A percentile compares a stretch with the other conserved stretches of the same genome.
phyloP scores from a whole-genome alignment of 2,113 vertebrate genomes.

The Ceyx cyanopectus region DNA sequence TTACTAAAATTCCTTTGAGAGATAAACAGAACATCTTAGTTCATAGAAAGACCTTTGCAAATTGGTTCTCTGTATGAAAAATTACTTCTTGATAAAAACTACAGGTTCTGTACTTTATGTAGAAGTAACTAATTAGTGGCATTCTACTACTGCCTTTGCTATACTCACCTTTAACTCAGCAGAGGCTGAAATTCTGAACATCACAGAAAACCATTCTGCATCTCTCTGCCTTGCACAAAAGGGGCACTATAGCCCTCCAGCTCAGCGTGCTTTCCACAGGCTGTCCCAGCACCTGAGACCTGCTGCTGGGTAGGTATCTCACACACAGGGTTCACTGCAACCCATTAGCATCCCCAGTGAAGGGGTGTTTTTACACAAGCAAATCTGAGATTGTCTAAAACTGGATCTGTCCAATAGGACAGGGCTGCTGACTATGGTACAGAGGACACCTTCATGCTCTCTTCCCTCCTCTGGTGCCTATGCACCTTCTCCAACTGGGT shows the following conservation, averaged over 20 bases:
- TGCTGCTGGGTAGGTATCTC: not conserved
- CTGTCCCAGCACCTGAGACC: not conserved
- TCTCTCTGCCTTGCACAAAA: rapidly evolving
- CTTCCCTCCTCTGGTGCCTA: not conserved
- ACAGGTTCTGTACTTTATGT: not conserved
- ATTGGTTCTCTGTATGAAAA: not conserved
- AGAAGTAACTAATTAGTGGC: not conserved
- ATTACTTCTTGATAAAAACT: not conserved
- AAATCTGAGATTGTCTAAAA: not conserved
- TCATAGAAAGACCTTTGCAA: not conserved
- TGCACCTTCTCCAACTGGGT: not conserved
- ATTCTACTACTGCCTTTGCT: not conserved
- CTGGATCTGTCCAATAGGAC: not conserved
- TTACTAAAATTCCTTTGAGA: not conserved
- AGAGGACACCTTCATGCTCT: not conserved
- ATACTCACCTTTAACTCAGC: not conserved
- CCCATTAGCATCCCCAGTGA: not conserved
- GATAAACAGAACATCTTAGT: not conserved
- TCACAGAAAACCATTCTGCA: rapidly evolving
- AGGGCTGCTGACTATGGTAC: not conserved
- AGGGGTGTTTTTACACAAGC: not conserved
- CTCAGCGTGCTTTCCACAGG: rapidly evolving
- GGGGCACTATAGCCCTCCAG: not conserved
- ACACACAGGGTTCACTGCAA: not conserved
- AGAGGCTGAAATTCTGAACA: not conserved